Percentiles rank a stretch among this genome's conserved stretches.
Evolutionary conservation across 2,113 vertebrate genomes (phyloP).

Genomic region (Glareola pratincola): DNA sequence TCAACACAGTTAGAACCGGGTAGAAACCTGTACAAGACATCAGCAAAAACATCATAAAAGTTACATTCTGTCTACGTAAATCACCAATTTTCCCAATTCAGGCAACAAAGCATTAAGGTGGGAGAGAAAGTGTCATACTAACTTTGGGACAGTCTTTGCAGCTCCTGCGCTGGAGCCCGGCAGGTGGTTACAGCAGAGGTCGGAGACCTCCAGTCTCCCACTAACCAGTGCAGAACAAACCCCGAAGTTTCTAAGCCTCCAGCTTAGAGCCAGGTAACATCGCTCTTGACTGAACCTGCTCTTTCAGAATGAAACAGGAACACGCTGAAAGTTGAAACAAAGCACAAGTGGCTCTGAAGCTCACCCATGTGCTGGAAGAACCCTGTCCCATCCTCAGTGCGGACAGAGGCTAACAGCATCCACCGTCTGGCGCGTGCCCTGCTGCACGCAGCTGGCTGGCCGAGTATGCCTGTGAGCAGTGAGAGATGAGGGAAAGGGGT

Average conservation of each 20-base stretch:
- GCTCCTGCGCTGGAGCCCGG: not conserved
- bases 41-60: not conserved
- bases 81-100: not conserved
- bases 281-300: not conserved
- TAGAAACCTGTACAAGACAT: not conserved
- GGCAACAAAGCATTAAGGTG: not conserved
- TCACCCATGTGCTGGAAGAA: not conserved
- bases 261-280: not conserved
- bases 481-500: not conserved
- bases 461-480: rapidly evolving
- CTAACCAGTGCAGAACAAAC: not conserved
- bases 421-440: rapidly evolving
- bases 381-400: not conserved
- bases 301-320: not conserved
- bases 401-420: not conserved
- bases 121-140: not conserved
- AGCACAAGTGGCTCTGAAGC: not conserved
- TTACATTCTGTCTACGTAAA: not conserved
- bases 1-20: not conserved
- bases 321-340: not conserved
- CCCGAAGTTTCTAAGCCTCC: too few species aligned
- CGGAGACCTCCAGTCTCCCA: not conserved
- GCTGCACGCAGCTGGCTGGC: not conserved
- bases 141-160: not conserved
- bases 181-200: not conserved